A percentile compares a stretch with the other conserved stretches of the same genome.
Evolutionary conservation across 1,140 invertebrate species (phyloP).

Genomic region (Brachionus rubens): DNA sequence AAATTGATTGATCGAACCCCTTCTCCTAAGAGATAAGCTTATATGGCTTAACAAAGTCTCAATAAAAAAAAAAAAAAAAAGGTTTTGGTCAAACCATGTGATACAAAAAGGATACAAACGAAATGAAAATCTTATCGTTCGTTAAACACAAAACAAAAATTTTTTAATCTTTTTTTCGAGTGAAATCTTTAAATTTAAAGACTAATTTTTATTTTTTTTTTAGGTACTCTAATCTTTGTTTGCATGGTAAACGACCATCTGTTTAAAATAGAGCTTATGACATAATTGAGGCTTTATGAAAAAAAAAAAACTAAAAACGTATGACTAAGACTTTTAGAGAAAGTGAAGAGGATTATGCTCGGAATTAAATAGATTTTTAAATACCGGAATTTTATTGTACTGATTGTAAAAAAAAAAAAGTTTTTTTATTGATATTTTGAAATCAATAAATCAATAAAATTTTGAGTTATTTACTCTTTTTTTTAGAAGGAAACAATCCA

Average conservation of each 20-base stretch:
- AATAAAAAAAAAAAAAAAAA: not conserved
- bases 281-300: too few relatives aligned
- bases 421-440: too few relatives aligned
- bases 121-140: not conserved
- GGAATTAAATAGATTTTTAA: too few relatives aligned
- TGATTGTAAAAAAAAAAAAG: too few relatives aligned
- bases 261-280: slow-evolving; percentile 8
- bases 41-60: slow-evolving; percentile 11
- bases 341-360: too few relatives aligned
- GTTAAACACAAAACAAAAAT: too few relatives aligned
- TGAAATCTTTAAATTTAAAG: slow-evolving; percentile 24
- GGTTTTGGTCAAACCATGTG: not conserved
- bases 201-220: slow-evolving; percentile 5
- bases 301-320: too few relatives aligned
- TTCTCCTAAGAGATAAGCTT: not conserved
- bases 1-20: slow-evolving; percentile 29
- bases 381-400: too few relatives aligned
- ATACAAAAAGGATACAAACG: slow-evolving; percentile 7
- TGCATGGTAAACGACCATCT: slow-evolving; percentile 18
- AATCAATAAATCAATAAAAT: too few relatives aligned
- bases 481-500: too few relatives aligned
- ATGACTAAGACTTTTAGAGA: too few relatives aligned
- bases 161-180: not conserved
- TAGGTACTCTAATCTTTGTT: not conserved
- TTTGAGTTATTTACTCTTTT: too few relatives aligned